Conservation (phyloP, 2,888 invertebrate genomes). For the Tinea trinotella region DNA sequence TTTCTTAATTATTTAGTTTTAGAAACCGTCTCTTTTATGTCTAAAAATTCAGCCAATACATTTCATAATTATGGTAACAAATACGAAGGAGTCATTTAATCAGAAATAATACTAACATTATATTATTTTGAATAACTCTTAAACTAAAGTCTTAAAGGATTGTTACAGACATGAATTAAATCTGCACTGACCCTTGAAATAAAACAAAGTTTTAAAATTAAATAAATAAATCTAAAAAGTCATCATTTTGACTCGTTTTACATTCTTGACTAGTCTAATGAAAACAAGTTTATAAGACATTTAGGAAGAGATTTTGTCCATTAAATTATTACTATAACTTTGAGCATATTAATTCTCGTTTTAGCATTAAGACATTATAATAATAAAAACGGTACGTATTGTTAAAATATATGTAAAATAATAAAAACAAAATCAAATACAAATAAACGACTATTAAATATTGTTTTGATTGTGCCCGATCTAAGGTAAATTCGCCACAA, state of each 20-base stretch:
- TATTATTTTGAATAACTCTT: background rate
- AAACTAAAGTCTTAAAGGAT: too few species aligned
- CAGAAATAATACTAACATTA: constrained; percentile 9
- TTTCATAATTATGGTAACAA: constrained; percentile 53
- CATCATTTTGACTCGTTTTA: constrained; percentile 33
- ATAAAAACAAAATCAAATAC: too few species aligned
- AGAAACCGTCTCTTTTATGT: too few species aligned
- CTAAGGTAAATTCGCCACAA: too few species aligned
- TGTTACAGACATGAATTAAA: background rate
- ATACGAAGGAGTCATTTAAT: background rate
- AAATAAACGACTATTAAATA: too few species aligned
- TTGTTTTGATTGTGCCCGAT: too few species aligned
- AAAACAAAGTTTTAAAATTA: background rate
- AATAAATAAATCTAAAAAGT: constrained; percentile 12
- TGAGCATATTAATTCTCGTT: constrained; percentile 2
- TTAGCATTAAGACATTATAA: too few species aligned
- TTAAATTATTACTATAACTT: background rate
- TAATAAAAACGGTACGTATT: too few species aligned
- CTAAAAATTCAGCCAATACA: background rate
- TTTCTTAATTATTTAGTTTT: too few species aligned
- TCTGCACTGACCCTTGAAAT: background rate
- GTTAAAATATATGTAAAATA: too few species aligned
- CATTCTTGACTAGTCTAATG: constrained; percentile 67
- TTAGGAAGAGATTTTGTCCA: background rate
- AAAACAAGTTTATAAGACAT: constrained; percentile 28